Base-by-base conservation (phyloP, 2,113 vertebrate species). In the Paratilapia polleni region DNA sequence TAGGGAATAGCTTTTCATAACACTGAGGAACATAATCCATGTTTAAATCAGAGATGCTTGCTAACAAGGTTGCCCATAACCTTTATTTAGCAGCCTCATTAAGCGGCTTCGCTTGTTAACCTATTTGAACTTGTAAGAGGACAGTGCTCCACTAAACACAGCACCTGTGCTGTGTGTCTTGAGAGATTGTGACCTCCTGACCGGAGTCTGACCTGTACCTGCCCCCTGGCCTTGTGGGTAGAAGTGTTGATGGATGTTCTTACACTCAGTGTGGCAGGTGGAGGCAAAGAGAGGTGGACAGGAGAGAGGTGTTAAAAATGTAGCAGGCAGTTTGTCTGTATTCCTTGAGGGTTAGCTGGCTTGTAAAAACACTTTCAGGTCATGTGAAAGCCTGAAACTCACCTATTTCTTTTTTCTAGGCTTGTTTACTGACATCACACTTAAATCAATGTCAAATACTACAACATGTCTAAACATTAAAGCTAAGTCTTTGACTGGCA, bases 181-280 rank as follows among this genome's bases (percentile, higher is more conserved):
- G 34, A 54, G 76, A 82, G 41, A 47, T 78, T 6, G 6, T 81
- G 89, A 92, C 60, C 75, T 83, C 20, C 41, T 80, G 85, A 88
- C 85, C 77, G 1, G 1, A 41, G 19, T 77, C 58, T 81, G 91
- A 91, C 91, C 87, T 52, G 11, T 64, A 82, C 80, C 86, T 90
- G 83, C 66, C 93, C 88, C 75, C 80, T 89, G 81, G 86, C 83
- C 86, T 81, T 82, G 80, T 89, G 89, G 82, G 88, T 89, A 64
- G 36, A 15, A 20, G 63, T 81, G 82, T 86, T 92, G 92, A 93
- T 89, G 89, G 93, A 92, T 81, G 88, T 88, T 95, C 92, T 89
- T 86, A 90, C 89, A 82, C 77, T 87, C 28, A 4, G 41, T 68
- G 73, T 91, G 93, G 57, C 91, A 87, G 87, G 66, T 19, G 78